Evolutionary conservation across 2,888 invertebrate species (phyloP), one percentile per base, ranked within the genome.

Genomic region (Rhogogaster chlorosoma): DNA sequence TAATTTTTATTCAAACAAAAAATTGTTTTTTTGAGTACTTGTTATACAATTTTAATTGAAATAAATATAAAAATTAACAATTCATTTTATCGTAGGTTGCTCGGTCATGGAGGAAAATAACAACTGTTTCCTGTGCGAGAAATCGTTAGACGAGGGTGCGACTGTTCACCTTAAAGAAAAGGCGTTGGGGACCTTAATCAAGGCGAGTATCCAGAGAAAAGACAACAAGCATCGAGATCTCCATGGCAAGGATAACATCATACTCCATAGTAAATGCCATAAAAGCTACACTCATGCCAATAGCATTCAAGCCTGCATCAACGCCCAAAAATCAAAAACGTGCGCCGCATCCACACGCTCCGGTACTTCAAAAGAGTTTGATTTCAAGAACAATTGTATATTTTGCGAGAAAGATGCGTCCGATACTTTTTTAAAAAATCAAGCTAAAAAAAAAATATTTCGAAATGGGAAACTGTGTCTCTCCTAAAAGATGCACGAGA

Each of bases 311-410:
- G 22, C 15, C 3, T 70, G 36, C 12, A 36, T 36, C 70, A 36
- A n/a, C 36, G 36, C 38, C 32, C 1, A 10, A 2, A 7, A 73
- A 73, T 45, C 36, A 15, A 32, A 12, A 22, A 10, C 18, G 12
- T 22, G 10, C 2, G 15, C 42, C 10, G 42, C 38, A 22, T n/a
- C 73, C n/a, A 73, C 45, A n/a, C 38, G 73, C 42, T 18, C 73
- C 10, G 12, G 18, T 10, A 73, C 42, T 42, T 12, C 42, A 38
- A 42, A 2, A 5, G 26, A 38, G 26, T 78, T 78, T 22, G 53
- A 78, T 29, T 78, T 78, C 36, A 32, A 78, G n/a, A 78, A 78
- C 0, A 29, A 78, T 32, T 78, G 78, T 78, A 10, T 78, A 18
- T 53, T 53, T 78, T 78, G 78, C 15, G 45, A 32, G 2, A 29